These are phyloP conservation scores for Acropternis orthonyx DNA, from an alignment of 2,797 vertebrate genomes.

Conservation along the genomic window DNA sequence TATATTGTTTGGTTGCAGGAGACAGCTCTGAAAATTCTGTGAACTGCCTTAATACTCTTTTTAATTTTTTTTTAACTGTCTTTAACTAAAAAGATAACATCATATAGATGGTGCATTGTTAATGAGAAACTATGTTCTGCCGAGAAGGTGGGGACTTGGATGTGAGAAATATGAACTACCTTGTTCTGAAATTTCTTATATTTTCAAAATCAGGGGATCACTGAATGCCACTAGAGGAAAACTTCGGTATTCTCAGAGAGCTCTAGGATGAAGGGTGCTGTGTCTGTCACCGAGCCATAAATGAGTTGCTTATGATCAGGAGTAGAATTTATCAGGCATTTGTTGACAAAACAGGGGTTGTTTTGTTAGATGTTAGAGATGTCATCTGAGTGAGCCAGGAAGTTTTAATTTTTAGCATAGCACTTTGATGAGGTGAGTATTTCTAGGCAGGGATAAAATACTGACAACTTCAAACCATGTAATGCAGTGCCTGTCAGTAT, in stretches of 20 bases:
- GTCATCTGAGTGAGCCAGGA: neutral
- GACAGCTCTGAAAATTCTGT: neutral
- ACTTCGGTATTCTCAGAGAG: neutral
- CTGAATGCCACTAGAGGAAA: neutral
- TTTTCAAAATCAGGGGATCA: neutral
- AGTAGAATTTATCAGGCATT: neutral
- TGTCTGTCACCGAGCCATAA: neutral
- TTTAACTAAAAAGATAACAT: neutral
- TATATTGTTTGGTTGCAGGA: neutral
- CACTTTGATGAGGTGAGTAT: neutral
- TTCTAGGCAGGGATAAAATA: neutral
- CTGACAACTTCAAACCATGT: neutral
- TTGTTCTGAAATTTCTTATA: neutral
- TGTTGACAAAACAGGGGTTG: neutral
- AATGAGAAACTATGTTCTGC: neutral
- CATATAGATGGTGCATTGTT: neutral
- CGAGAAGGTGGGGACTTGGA: neutral
- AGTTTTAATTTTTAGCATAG: neutral
- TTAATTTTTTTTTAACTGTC: neutral
- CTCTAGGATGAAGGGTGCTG: neutral
- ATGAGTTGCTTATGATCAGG: neutral
- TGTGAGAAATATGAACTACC: neutral
- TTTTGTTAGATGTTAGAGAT: neutral
- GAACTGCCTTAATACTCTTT: neutral
- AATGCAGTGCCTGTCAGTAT: neutral